These are phyloP conservation scores for Oxyura jamaicensis DNA, from an alignment of 2,113 vertebrate genomes.

Conservation along the genomic window DNA sequence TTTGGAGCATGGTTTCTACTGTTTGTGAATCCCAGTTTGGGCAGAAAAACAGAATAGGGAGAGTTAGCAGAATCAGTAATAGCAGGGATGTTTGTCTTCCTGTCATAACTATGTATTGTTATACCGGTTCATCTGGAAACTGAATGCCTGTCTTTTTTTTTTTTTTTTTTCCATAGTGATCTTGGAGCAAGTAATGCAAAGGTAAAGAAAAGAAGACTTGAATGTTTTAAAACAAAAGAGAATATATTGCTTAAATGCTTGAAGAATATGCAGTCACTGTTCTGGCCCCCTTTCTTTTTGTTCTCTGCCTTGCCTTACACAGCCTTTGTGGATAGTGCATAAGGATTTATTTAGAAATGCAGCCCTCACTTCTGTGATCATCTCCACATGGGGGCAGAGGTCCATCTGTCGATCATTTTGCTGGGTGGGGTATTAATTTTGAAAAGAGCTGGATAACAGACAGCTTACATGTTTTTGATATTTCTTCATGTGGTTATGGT, in stretches of 20 bases:
- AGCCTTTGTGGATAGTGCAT: neutral
- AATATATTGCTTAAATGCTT: neutral
- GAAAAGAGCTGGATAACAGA: neutral
- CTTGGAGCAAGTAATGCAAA: neutral
- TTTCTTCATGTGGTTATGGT: slow-evolving; percentile 5
- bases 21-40: neutral
- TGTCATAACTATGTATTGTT: too few species aligned
- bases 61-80: neutral
- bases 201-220: neutral
- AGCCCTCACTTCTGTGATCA: neutral
- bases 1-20: neutral
- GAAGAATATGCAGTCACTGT: neutral
- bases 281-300: neutral
- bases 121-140: too few species aligned
- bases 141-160: too few species aligned
- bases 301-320: neutral
- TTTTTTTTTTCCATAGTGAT: neutral
- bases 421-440: neutral
- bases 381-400: neutral
- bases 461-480: neutral
- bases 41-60: neutral
- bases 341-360: slow-evolving; percentile 21
- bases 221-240: neutral
- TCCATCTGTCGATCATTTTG: neutral
- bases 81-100: neutral